A percentile compares a stretch with the other conserved stretches of the same genome.
Conservation (phyloP, 2,888 invertebrate species). For the Amphipyra berbera region DNA sequence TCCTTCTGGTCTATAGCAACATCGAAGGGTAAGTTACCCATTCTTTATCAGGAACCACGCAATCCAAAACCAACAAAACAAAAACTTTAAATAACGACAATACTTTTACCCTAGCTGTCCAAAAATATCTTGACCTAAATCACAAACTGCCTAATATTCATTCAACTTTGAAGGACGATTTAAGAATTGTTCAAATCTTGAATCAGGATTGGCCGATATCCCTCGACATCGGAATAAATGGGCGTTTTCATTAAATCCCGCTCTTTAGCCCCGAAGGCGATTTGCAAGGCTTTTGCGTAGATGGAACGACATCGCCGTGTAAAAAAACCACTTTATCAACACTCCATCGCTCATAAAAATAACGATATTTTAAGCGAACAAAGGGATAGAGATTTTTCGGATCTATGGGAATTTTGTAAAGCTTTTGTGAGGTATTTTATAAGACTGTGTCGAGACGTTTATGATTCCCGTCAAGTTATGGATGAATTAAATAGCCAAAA, state of each 20-base stretch:
- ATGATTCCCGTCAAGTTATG: not conserved
- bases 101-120: not conserved
- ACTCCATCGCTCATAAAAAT: conserved; percentile 6
- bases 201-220: conserved; percentile 58
- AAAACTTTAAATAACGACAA: not conserved
- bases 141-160: not conserved
- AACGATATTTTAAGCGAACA: conserved; percentile 7
- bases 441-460: not conserved
- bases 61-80: not conserved
- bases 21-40: not conserved
- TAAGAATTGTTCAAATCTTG: conserved; percentile 52
- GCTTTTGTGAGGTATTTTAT: not conserved
- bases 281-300: conserved; percentile 44
- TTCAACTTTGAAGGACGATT: conserved; percentile 35
- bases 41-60: not conserved
- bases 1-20: no score
- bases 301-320: conserved; percentile 21
- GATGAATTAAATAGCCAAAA: not conserved
- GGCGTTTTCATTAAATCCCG: conserved; percentile 63
- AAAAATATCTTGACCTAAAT: not conserved
- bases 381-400: not conserved
- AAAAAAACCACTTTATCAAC: conserved; percentile 37
- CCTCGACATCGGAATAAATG: conserved; percentile 64
- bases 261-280: conserved; percentile 38
- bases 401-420: not conserved